These are phyloP conservation scores for Hephaestus fuliginosus DNA, from an alignment of 2,797 vertebrate genomes.

Conservation along the genomic window DNA sequence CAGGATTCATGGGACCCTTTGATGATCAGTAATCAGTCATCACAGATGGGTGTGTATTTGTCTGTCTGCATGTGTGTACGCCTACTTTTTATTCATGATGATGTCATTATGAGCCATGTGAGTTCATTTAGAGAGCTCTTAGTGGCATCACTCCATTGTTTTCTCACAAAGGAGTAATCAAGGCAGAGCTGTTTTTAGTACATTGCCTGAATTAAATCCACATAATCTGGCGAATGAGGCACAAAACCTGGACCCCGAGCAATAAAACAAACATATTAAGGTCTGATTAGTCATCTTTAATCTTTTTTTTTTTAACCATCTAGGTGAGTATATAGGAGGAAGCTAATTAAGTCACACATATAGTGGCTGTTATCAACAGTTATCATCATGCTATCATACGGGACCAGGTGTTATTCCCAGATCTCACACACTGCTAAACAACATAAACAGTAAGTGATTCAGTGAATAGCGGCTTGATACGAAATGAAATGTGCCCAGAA, in stretches of 20 bases:
- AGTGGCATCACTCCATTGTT: background rate
- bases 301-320: background rate
- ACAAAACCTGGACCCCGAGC: background rate
- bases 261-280: background rate
- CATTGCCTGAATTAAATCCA: conserved; percentile 12
- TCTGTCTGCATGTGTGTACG: background rate
- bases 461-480: background rate
- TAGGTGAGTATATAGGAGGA: background rate
- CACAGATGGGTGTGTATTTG: background rate
- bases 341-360: background rate
- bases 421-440: background rate
- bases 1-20: conserved; percentile 35
- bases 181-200: conserved; percentile 14
- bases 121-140: conserved; percentile 28
- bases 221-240: background rate
- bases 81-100: conserved; percentile 17
- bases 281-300: conserved; percentile 1
- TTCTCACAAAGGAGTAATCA: conserved; percentile 18
- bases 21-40: conserved; percentile 46
- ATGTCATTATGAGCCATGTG: conserved; percentile 14
- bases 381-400: background rate
- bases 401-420: background rate
- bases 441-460: background rate
- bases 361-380: background rate
- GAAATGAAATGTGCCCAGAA: background rate